These are phyloP conservation scores for Notiomystis cincta DNA, from an alignment of 2,113 vertebrate genomes.

Conservation along the genomic window DNA sequence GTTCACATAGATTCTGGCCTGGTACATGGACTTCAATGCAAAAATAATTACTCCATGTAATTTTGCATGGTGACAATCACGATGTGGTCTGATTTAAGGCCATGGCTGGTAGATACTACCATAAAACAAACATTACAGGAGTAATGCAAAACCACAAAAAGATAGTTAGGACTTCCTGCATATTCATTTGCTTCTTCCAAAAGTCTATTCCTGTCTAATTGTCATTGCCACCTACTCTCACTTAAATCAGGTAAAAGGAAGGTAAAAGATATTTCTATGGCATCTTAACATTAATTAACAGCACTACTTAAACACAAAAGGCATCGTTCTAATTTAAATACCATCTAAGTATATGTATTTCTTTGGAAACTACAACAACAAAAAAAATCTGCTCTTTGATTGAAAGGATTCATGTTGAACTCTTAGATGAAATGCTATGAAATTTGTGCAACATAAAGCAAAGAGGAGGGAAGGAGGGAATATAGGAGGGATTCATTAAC, in stretches of 20 bases:
- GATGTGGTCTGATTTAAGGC: neutral
- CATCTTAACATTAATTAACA: neutral
- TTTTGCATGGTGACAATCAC: neutral
- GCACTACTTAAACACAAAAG: neutral
- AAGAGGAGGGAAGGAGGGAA: neutral
- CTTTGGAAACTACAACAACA: neutral
- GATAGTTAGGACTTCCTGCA: neutral
- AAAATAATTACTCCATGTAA: neutral
- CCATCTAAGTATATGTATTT: neutral
- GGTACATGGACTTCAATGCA: neutral
- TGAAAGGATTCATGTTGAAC: neutral
- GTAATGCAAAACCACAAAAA: neutral
- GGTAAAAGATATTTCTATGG: neutral
- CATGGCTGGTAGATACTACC: neutral
- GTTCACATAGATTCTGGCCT: neutral
- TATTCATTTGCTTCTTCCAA: neutral
- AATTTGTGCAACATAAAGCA: neutral
- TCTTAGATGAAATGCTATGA: neutral
- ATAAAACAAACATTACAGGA: neutral
- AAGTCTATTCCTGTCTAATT: neutral
- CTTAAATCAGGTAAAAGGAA: neutral
- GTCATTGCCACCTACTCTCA: neutral
- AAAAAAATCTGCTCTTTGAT: neutral
- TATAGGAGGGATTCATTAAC: neutral
- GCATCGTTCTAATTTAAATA: neutral